Conservation (phyloP, 2,888 invertebrate genomes). For the Yponomeuta evonymella region DNA sequence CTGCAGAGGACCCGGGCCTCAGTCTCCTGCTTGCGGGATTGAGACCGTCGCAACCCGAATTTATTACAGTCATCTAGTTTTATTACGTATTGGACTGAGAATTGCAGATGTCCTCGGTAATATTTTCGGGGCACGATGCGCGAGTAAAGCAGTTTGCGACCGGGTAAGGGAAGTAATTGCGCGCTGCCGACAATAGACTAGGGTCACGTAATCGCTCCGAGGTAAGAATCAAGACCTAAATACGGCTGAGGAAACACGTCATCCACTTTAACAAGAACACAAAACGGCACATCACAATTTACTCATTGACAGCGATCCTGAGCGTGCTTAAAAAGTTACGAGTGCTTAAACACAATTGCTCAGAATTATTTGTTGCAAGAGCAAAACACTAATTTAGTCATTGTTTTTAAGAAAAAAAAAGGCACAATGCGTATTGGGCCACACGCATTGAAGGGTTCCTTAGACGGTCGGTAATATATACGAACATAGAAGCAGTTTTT, state of each 20-base stretch:
- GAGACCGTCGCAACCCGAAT: conserved; percentile 45
- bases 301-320: not conserved
- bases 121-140: conserved; percentile 20
- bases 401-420: too few species aligned
- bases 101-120: conserved; percentile 59
- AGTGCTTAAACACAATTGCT: too few species aligned
- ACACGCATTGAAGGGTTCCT: too few species aligned
- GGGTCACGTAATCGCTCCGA: not conserved
- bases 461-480: too few species aligned
- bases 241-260: not conserved
- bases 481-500: too few species aligned
- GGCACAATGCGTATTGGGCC: too few species aligned
- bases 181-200: conserved; percentile 2
- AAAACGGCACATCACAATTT: not conserved
- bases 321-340: not conserved
- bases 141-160: conserved; percentile 4
- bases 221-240: not conserved
- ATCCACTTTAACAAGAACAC: not conserved
- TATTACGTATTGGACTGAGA: conserved; percentile 64
- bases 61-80: conserved; percentile 60
- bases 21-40: conserved; percentile 36
- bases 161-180: conserved; percentile 4
- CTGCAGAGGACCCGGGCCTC: conserved; percentile 28
- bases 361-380: too few species aligned
- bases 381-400: too few species aligned